phyloP scores from a whole-genome alignment of 2,113 vertebrate species.

The Brienomyrus brachyistius region DNA sequence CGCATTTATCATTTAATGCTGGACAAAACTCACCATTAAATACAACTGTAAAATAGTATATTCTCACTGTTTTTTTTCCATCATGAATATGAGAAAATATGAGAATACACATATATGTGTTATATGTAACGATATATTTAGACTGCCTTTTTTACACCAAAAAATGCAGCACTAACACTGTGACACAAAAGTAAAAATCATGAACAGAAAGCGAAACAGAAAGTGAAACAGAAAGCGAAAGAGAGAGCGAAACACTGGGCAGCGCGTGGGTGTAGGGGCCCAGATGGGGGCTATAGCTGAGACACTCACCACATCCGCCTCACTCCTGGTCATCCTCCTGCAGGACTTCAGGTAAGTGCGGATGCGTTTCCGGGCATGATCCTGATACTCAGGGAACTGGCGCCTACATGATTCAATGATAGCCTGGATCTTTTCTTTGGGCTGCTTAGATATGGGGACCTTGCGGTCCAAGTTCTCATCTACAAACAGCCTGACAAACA shows the following conservation, averaged over 20 bases:
- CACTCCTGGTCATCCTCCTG: conserved; percentile 84
- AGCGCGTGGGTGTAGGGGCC: conserved; percentile 63
- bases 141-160: background rate
- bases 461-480: conserved; percentile 24
- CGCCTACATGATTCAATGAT: conserved; percentile 74
- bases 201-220: background rate
- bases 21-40: background rate
- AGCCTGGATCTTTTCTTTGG: background rate
- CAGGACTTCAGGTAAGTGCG: conserved; percentile 87
- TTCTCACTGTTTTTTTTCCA: background rate
- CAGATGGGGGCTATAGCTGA: conserved; percentile 65
- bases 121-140: background rate
- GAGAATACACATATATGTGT: background rate
- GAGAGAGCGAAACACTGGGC: background rate
- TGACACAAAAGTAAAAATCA: conserved; percentile 4
- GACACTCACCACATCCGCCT: conserved; percentile 85
- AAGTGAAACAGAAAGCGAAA: background rate
- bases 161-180: background rate
- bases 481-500: conserved; percentile 89
- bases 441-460: background rate
- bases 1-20: background rate
- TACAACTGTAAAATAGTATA: background rate
- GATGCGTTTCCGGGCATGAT: conserved; percentile 79
- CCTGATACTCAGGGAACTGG: conserved; percentile 83
- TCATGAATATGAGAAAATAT: background rate